Evolutionary conservation across 2,888 invertebrate genomes (phyloP), one percentile per base, ranked within the genome.

Genomic region (Mechanitis mazaeus): DNA sequence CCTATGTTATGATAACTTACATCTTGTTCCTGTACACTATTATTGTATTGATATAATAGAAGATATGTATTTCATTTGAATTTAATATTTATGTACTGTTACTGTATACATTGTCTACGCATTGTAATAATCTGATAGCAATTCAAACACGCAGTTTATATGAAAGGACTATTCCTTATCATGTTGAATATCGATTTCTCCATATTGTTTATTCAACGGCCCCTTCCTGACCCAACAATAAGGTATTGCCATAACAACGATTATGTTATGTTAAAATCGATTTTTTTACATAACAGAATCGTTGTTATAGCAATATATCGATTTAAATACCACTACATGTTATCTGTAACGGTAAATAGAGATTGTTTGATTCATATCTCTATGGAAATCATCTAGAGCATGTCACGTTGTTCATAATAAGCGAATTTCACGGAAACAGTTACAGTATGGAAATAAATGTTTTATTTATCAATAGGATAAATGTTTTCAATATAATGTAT

Each of bases 161-260:
- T 63, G 66, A 69, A 70, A 68, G 69, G 69, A 64, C 63, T 69
- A 64, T 60, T 63, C 64, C 56, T 72, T 79, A 80, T 81, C 79
- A 72, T 71, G 69, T 71, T 71, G 76, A 68, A 75, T 80, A 82
- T 83, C 79, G 76, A 79, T 79, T 76, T 74, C 72, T 70, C 73
- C 71, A 78, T 78, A 81, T 81, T 74, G 83, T 82, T 83, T 73
- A 74, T 69, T 67, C 69, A 79, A 65, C 53, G 68, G 70, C 64
- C 68, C 64, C 64, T 53, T 58, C 60, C 55, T 61, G 62, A 61
- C 53, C 65, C 53, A 61, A 60, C 66, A 64, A 58, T 45, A 57
- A 55, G 55, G 62, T 63, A 64, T 69, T 66, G 62, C 70, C 65
- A 67, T 69, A 66, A 58, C 65, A 55, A 67, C 68, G 63, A 65